Base-by-base conservation (phyloP, 2,113 vertebrate species). In the Promerops cafer region DNA sequence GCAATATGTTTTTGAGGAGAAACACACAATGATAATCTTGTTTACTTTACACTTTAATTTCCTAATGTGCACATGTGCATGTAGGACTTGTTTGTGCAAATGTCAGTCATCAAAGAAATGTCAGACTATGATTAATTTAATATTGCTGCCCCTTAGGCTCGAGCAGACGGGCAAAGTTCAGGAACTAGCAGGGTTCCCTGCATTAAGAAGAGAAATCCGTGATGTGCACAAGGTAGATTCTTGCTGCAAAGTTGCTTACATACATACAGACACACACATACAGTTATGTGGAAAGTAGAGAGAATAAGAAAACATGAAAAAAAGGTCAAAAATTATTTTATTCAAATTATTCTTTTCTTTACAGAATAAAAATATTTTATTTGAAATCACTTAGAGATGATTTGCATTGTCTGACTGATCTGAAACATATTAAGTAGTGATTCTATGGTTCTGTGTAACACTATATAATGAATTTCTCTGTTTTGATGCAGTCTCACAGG, bases 1-100 rank as follows among this genome's bases (percentile, higher is more conserved):
- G 71, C 94, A 94, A 88, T 80, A 88, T 54, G 75, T 76, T 97
- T 96, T 92, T 96, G 94, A 96, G 80, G 91, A 96, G 87, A 94
- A 92, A 77, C 88, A 93, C 54, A 52, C 52, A 81, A 80, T 26
- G 57, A 44, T 96, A 94, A 96, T 95, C 71, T 94, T 91, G 83
- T 96, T 96, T 96, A 90, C 79, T 92, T 96, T 93, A 93, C 92
- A 96, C 96, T 94, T 97, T 90, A 85, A 95, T 95, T 95, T 97
- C 93, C 90, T 95, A 92, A 86, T 4, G 9, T 63, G 93, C 85
- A 90, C 82, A 49, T 78, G 88, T 70, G 57, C 88, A 49, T 78
- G 71, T 37, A 83, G 69, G 44, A 74, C 75, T 88, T 94, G 63
- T 87, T 87, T 80, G 82, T 81, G 93, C 71, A 95, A 92, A 88